Base-by-base conservation (phyloP, 2,888 invertebrate genomes). In the Thymelicus sylvestris region DNA sequence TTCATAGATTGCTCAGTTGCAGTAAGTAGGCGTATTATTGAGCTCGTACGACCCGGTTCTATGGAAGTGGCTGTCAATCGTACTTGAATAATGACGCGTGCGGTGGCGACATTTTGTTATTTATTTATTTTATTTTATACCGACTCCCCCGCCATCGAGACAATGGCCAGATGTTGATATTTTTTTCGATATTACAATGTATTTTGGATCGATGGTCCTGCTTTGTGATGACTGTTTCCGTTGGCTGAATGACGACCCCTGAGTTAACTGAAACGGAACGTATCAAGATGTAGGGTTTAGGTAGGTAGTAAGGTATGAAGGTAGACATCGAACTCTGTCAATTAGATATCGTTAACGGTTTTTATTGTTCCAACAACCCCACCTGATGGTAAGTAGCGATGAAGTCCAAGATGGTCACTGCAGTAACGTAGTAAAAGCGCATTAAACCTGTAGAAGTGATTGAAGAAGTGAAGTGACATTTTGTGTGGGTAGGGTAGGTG, bases 11-110 rank as follows among this genome's bases (percentile, higher is more conserved):
- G 86, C 85, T 86, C 86, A 79, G 83, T 79, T 75, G 84, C 85
- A 84, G 83, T 91, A 91, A 93, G 90, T 92, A 93, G 93, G 93
- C 92, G 92, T 92, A 92, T 91, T 93, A 90, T 93, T 91, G 88
- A 90, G 83, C 81, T 48, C 55, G 47, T 15, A n/a, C 69, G 64
- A 77, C 80, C 81, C 74, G 74, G 77, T 72, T 77, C 83, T 74
- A 79, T 90, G 92, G 92, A 92, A 92, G 92, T 93, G 88, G 86
- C 90, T 93, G 93, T 92, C 93, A 92, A 92, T 92, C 91, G 88
- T 79, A 84, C 87, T 86, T 91, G 91, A 92, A 93, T 92, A 91
- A 92, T 91, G 92, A 91, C 88, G 89, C 89, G 93, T 92, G 93
- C 92, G 93, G 93, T 91, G 88, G 85, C 86, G 86, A 86, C 89